A percentile compares a stretch with the other conserved stretches of the same genome.
Conservation (phyloP, 2,888 invertebrate genomes). For the Stratiomys singularior region DNA sequence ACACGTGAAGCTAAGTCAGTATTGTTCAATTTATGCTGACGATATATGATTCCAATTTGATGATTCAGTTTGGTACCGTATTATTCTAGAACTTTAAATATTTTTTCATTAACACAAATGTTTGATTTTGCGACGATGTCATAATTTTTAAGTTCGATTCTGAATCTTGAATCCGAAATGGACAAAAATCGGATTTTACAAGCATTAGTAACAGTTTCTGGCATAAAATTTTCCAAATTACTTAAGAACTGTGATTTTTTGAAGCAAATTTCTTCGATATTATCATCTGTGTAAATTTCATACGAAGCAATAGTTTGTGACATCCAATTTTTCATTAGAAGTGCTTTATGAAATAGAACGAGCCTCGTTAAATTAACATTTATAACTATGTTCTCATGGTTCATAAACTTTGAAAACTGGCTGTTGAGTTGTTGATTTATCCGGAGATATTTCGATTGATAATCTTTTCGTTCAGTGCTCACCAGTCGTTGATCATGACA, state of each 20-base stretch:
- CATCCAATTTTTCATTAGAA: constrained; percentile 80
- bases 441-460: constrained; percentile 70
- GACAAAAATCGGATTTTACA: constrained; percentile 82
- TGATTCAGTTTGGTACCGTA: constrained; percentile 81
- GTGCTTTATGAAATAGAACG: not conserved
- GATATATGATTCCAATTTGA: constrained; percentile 83
- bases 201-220: constrained; percentile 76
- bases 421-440: constrained; percentile 58
- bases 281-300: constrained; percentile 84
- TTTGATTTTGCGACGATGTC: constrained; percentile 83
- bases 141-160: constrained; percentile 80
- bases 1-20: constrained; percentile 82
- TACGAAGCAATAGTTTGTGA: constrained; percentile 88
- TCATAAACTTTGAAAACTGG: not conserved
- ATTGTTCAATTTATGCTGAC: constrained; percentile 83
- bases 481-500: constrained; percentile 75
- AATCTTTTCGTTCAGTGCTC: constrained; percentile 68
- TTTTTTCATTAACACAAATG: constrained; percentile 81
- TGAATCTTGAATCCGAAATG: constrained; percentile 80
- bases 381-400: not conserved
- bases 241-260: constrained; percentile 83
- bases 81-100: constrained; percentile 81
- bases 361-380: too few species aligned
- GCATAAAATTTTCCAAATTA: constrained; percentile 80
- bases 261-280: constrained; percentile 84